Percentiles rank a stretch among this genome's conserved stretches.
phyloP scores from a whole-genome alignment of 2,113 vertebrate genomes.

The Tapirus terrestris region DNA sequence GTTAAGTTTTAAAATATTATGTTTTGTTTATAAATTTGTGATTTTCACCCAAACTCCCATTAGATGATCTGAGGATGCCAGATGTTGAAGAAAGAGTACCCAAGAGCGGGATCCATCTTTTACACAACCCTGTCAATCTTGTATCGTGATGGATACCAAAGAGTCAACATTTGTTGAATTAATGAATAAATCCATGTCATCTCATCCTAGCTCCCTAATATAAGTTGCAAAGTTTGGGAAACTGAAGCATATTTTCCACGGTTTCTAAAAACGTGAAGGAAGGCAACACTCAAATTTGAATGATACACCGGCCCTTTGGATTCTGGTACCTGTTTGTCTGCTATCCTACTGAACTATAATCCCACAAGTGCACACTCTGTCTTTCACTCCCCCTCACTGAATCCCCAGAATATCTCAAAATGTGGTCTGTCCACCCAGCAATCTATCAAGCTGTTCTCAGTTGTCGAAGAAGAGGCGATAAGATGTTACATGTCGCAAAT shows the following conservation, averaged over 20 bases:
- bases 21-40: background rate
- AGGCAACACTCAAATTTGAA: accelerated
- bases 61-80: background rate
- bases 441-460: background rate
- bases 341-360: background rate
- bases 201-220: background rate
- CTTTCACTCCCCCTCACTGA: background rate
- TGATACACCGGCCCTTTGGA: background rate
- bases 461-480: background rate
- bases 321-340: background rate
- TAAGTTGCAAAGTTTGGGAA: background rate
- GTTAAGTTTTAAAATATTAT: background rate
- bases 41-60: background rate
- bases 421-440: background rate
- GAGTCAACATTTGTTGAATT: background rate
- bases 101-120: accelerated
- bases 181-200: background rate
- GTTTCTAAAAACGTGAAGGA: background rate
- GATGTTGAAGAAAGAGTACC: background rate
- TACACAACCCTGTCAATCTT: accelerated
- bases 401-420: background rate
- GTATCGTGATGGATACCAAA: too few species aligned
- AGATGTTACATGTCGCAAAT: background rate
- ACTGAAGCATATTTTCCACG: accelerated
- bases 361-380: accelerated